phyloP scores from a whole-genome alignment of 2,888 invertebrate genomes.

The Cancer borealis region DNA sequence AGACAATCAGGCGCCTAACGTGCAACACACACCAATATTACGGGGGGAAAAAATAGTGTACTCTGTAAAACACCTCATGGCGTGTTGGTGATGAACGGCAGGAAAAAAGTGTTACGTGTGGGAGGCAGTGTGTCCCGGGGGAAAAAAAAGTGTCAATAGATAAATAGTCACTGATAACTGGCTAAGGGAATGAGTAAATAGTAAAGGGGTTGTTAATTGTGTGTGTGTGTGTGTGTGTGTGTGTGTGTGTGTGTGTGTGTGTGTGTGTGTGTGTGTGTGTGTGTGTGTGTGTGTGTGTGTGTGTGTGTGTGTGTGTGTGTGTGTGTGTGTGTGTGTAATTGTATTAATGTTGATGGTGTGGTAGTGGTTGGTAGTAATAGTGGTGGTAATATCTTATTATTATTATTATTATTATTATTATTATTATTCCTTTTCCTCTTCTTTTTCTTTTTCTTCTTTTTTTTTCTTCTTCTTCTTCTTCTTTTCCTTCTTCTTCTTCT shows the following conservation, averaged over 20 bases:
- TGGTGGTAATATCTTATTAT: not conserved
- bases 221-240: not conserved
- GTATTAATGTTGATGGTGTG: not conserved
- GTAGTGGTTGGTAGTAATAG: not conserved
- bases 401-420: not conserved
- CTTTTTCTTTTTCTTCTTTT: not conserved
- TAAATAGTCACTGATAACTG: conserved; percentile 7
- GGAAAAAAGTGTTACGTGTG: not conserved
- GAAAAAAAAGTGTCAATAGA: not conserved
- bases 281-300: too few species aligned
- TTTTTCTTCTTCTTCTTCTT: not conserved
- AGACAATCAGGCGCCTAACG: conserved; percentile 29
- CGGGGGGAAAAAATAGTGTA: not conserved
- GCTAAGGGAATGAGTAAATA: not conserved
- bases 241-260: too few species aligned
- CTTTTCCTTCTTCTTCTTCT: not conserved
- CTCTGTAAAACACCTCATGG: not conserved
- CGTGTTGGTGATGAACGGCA: not conserved
- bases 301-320: too few species aligned
- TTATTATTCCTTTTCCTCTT: not conserved
- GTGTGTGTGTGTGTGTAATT: too few species aligned
- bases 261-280: too few species aligned
- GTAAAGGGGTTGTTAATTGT: not conserved
- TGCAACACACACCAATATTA: conserved; percentile 13
- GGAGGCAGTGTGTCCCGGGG: not conserved